Percentiles rank a stretch among this genome's conserved stretches.
Conservation (phyloP, 2,797 vertebrate genomes). For the Parauchenoglanis ngamensis region DNA sequence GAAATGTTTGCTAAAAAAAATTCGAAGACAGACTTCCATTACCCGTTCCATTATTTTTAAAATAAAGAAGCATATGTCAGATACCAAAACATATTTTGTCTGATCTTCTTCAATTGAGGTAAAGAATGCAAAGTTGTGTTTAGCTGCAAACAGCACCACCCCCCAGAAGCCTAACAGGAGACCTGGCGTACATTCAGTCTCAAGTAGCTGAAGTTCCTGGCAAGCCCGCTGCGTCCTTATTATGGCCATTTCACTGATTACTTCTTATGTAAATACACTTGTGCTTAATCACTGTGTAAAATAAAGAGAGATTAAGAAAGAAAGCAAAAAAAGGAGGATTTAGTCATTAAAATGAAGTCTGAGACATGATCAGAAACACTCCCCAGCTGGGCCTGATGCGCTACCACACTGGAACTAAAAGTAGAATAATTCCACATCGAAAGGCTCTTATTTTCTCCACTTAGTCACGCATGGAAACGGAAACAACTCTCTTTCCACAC, state of each 20-base stretch:
- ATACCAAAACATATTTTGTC: background rate
- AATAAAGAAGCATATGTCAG: background rate
- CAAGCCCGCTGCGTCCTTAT: background rate
- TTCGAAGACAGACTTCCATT: background rate
- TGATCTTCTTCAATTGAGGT: background rate
- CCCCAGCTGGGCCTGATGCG: slow-evolving; percentile 5
- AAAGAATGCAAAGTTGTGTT: background rate
- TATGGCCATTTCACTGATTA: slow-evolving; percentile 6
- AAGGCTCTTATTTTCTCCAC: slow-evolving; percentile 25
- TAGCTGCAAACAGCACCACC: background rate
- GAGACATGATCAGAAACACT: slow-evolving; percentile 23
- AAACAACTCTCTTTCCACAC: slow-evolving; percentile 28
- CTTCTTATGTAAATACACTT: background rate
- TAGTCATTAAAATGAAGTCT: background rate
- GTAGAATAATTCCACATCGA: slow-evolving; percentile 12
- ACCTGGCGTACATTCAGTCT: background rate
- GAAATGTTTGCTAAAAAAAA: background rate
- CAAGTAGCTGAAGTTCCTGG: background rate
- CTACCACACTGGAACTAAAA: slow-evolving; percentile 23
- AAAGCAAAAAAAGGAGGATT: background rate
- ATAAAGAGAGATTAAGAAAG: slow-evolving; percentile 1
- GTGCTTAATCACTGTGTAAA: background rate
- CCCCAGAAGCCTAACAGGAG: background rate
- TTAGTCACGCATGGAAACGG: slow-evolving; percentile 41
- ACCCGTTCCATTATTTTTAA: background rate